Evolutionary conservation across 2,113 vertebrate species (phyloP).

Genomic region (Chaetorhynchus papuensis): DNA sequence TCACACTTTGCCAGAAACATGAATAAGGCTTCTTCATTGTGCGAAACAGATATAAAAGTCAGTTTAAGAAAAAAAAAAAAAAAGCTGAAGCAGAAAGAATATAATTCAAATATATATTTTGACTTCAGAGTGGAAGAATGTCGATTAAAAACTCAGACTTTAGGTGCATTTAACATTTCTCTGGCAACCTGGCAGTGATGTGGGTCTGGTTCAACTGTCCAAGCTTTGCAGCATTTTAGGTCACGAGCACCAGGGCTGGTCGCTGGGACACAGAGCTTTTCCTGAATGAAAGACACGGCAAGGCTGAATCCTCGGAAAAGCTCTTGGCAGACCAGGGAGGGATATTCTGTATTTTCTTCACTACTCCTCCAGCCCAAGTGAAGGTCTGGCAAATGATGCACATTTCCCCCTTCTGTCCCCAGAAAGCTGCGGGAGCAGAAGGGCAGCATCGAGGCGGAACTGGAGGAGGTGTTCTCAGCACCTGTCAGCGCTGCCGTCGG

Average conservation of each 20-base stretch:
- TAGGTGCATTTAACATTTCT: background rate
- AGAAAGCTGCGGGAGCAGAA: constrained; percentile 73
- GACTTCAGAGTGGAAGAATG: background rate
- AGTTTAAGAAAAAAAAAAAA: background rate
- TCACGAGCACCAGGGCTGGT: background rate
- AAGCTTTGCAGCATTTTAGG: background rate
- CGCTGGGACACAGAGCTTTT: background rate
- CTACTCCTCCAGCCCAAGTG: background rate
- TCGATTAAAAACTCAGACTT: background rate
- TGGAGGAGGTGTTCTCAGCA: constrained; percentile 45
- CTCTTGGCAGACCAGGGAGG: background rate
- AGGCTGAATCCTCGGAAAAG: background rate
- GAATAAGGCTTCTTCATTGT: background rate
- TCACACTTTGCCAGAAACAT: background rate
- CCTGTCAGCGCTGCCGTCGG: background rate
- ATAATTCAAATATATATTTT: background rate
- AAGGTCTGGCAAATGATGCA: background rate
- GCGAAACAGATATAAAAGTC: background rate
- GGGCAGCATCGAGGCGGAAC: constrained; percentile 14
- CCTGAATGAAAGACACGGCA: rapidly evolving
- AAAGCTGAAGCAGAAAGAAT: background rate
- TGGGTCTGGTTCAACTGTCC: background rate
- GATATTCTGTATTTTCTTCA: background rate
- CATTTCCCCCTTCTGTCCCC: background rate
- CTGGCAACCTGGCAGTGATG: background rate